phyloP scores from a whole-genome alignment of 2,113 vertebrate species.

The Stegostoma tigrinum region DNA sequence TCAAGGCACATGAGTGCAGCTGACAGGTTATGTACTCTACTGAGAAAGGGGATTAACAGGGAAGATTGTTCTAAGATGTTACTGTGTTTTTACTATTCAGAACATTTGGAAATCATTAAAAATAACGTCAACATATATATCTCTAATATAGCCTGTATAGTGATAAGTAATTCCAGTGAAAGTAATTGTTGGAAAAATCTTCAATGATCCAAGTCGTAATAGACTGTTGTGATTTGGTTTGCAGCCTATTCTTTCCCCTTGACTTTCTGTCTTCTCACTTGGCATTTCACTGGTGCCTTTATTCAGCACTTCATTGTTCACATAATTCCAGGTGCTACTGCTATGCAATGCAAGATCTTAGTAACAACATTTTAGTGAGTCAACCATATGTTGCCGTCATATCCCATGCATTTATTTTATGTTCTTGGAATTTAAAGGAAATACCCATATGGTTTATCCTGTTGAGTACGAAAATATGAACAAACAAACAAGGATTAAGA shows the following conservation, averaged over 20 bases:
- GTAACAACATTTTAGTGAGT: background rate
- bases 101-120: slow-evolving; percentile 27
- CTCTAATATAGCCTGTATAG: background rate
- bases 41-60: background rate
- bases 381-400: background rate
- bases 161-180: slow-evolving; percentile 32
- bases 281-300: background rate
- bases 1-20: background rate
- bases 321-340: background rate
- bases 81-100: background rate
- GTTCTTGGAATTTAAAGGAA: background rate
- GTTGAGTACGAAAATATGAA: too few relatives aligned
- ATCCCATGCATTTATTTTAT: background rate
- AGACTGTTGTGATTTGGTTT: background rate
- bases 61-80: slow-evolving; percentile 5
- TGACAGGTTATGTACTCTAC: background rate
- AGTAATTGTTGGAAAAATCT: slow-evolving; percentile 7
- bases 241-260: background rate
- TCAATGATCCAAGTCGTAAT: background rate
- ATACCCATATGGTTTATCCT: background rate
- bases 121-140: background rate
- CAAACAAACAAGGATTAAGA: too few relatives aligned
- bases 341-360: background rate
- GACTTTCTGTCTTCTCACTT: background rate
- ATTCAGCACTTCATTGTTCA: background rate